These are phyloP conservation scores for Dicyrtoma fusca DNA, from an alignment of 2,888 invertebrate genomes.

Conservation along the genomic window DNA sequence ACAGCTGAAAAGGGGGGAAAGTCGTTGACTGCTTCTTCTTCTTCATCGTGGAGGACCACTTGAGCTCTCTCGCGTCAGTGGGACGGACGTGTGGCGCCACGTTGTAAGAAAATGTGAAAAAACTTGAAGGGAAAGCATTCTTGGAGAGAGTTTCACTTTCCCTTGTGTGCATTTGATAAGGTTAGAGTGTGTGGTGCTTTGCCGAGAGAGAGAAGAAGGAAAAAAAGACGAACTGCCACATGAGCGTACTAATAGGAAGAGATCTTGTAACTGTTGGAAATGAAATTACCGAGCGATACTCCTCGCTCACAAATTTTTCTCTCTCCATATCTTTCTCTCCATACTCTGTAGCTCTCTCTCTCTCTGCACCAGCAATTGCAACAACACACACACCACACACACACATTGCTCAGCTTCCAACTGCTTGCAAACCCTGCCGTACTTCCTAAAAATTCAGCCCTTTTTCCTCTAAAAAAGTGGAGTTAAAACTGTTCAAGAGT, in stretches of 20 bases:
- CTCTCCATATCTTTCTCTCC: slow-evolving; percentile 7
- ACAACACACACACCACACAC: not conserved
- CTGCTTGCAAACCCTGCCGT: slow-evolving; percentile 18
- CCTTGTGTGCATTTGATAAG: not conserved
- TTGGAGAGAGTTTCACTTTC: too few relatives aligned
- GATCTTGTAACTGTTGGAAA: too few relatives aligned
- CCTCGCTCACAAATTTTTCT: too few relatives aligned
- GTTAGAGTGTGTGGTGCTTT: slow-evolving; percentile 1
- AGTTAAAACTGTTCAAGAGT: not conserved
- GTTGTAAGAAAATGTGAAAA: slow-evolving; percentile 11
- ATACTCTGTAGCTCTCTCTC: not conserved
- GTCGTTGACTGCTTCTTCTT: not conserved
- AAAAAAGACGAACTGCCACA: too few relatives aligned
- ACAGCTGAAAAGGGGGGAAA: not conserved
- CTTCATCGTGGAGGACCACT: not conserved
- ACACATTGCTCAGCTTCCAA: slow-evolving; percentile 4
- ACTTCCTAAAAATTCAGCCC: slow-evolving; percentile 16
- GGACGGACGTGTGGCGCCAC: slow-evolving; percentile 19
- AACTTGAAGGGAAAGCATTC: not conserved
- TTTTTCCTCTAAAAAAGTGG: not conserved
- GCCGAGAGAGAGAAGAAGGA: not conserved
- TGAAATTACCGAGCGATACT: not conserved
- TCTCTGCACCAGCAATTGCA: not conserved
- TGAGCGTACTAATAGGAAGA: too few relatives aligned
- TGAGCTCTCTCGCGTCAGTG: not conserved